Conservation (phyloP, 1,140 invertebrate species). For the Heliothis subflexa region DNA sequence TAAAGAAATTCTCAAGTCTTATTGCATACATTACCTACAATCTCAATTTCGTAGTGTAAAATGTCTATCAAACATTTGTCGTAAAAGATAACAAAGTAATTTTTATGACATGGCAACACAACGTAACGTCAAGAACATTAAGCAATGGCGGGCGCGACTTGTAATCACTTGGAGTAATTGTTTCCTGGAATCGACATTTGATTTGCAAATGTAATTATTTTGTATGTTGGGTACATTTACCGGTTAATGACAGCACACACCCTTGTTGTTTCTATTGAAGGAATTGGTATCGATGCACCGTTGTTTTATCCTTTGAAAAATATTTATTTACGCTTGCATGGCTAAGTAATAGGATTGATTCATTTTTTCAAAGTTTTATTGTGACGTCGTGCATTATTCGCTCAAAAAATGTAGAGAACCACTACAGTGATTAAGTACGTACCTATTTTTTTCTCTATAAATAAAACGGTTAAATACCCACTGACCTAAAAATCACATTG, state of each 20-base stretch:
- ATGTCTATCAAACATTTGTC: no score
- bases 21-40: no score
- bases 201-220: slow-evolving; percentile 47
- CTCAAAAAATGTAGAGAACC: no score
- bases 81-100: no score
- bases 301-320: not conserved
- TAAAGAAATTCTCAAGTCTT: no score
- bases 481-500: no score
- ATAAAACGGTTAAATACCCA: not conserved
- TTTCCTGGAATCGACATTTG: slow-evolving; percentile 43
- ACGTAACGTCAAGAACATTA: slow-evolving; percentile 7
- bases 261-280: not conserved
- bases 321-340: not conserved
- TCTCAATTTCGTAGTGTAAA: no score
- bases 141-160: slow-evolving; percentile 26
- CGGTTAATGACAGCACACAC: slow-evolving; percentile 5
- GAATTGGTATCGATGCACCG: slow-evolving; percentile 1
- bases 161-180: slow-evolving; percentile 41
- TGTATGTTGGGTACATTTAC: slow-evolving; percentile 5
- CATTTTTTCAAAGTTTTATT: no score
- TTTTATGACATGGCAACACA: slow-evolving; percentile 27
- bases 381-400: no score
- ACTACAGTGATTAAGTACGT: no score
- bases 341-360: not conserved
- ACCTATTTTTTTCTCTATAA: no score